A percentile compares a stretch with the other conserved stretches of the same genome.
Conservation (phyloP, 2,888 invertebrate genomes). For the Gonocerus acuteangulatus region DNA sequence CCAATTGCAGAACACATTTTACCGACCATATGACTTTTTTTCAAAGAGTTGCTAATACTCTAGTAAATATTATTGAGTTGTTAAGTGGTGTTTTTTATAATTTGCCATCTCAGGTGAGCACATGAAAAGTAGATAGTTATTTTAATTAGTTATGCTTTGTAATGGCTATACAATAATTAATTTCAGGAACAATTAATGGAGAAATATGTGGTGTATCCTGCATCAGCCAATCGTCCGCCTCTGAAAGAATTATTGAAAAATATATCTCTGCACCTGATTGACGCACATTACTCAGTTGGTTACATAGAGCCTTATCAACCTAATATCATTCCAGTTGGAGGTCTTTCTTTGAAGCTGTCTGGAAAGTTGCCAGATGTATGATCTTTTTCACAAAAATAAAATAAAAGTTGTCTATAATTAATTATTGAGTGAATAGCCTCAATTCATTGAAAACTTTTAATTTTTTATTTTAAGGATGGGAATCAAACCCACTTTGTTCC, state of each 20-base stretch:
- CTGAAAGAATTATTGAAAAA: constrained; percentile 40
- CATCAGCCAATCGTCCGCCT: constrained; percentile 20
- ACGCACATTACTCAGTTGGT: constrained; percentile 47
- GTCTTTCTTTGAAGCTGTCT: constrained; percentile 47
- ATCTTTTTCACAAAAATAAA: neutral
- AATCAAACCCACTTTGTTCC: neutral
- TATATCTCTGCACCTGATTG: constrained; percentile 47
- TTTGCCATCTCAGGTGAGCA: constrained; percentile 30
- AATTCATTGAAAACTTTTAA: no score
- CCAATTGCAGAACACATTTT: constrained; percentile 19
- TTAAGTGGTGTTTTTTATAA: constrained; percentile 18
- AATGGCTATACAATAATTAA: neutral
- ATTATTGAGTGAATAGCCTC: no score
- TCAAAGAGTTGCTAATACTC: constrained; percentile 27
- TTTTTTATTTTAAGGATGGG: no score
- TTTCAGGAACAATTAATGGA: constrained; percentile 20
- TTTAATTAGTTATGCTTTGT: neutral
- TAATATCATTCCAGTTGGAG: constrained; percentile 49
- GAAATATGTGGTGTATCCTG: constrained; percentile 26
- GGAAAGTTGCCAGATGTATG: constrained; percentile 38
- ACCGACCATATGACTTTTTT: constrained; percentile 30
- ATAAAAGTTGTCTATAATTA: no score
- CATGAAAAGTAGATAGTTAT: neutral
- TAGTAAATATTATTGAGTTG: constrained; percentile 18
- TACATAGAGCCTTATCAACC: constrained; percentile 46